Conservation (phyloP, 2,797 vertebrate genomes). For the Alcedo quadribrachys region DNA sequence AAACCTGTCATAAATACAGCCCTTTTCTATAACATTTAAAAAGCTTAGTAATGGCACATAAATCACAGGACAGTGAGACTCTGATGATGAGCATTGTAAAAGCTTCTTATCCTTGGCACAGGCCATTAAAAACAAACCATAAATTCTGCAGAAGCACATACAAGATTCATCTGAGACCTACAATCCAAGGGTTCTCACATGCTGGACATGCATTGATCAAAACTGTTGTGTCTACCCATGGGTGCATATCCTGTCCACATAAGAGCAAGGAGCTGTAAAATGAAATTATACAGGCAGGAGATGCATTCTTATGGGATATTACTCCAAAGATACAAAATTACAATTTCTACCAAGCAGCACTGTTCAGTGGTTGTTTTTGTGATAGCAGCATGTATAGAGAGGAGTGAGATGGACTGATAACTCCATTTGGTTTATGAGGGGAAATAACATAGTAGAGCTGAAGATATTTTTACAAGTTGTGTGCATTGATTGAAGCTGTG, state of each 20-base stretch:
- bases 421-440: background rate
- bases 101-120: background rate
- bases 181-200: background rate
- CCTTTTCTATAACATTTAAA: background rate
- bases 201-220: background rate
- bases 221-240: background rate
- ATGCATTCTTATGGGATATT: background rate
- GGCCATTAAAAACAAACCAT: conserved; percentile 20
- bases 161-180: background rate
- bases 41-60: background rate
- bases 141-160: background rate
- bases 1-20: background rate
- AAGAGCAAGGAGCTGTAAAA: background rate
- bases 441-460: background rate
- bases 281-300: background rate
- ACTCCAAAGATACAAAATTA: background rate
- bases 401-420: background rate
- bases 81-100: background rate
- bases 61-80: background rate
- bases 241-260: background rate
- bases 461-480: background rate
- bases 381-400: background rate
- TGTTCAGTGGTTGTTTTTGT: background rate
- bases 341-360: background rate
- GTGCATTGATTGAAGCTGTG: background rate